Conservation (phyloP, 2,797 vertebrate species). For the Molossus alvarezi region DNA sequence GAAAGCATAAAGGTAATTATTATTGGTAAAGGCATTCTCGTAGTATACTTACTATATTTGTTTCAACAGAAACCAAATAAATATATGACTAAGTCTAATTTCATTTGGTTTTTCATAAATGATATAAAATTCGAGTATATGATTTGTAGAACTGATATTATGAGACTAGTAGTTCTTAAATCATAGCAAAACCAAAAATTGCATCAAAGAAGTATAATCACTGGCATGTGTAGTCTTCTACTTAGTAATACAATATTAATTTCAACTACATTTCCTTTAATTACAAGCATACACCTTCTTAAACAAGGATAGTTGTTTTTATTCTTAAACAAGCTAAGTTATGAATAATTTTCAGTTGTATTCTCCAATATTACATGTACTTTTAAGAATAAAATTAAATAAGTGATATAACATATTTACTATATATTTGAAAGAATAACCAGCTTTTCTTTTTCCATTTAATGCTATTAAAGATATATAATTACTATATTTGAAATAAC, state of each 20-base stretch:
- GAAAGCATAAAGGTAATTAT: conserved; percentile 69
- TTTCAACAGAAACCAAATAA: conserved; percentile 69
- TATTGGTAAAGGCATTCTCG: conserved; percentile 53
- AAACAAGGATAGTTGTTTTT: not conserved
- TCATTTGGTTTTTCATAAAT: conserved; percentile 29
- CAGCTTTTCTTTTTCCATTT: conserved; percentile 51
- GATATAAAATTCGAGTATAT: conserved; percentile 32
- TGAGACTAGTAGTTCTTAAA: conserved; percentile 29
- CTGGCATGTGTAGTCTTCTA: not conserved
- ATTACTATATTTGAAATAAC: conserved; percentile 26
- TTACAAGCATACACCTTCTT: conserved; percentile 17
- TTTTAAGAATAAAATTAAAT: conserved; percentile 60
- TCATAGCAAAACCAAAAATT: not conserved
- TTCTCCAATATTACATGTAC: not conserved
- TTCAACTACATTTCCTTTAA: conserved; percentile 10
- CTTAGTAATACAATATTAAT: conserved; percentile 1
- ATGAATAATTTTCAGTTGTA: conserved; percentile 38
- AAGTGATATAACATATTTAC: not conserved
- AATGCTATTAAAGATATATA: conserved; percentile 33
- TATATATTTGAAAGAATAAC: not conserved
- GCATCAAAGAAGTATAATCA: not conserved
- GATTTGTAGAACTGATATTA: conserved; percentile 33
- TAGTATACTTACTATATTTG: not conserved
- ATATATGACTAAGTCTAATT: conserved; percentile 61
- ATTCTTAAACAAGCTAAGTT: conserved; percentile 46